phyloP scores from a whole-genome alignment of 2,888 invertebrate species.

The Erebia palarica region DNA sequence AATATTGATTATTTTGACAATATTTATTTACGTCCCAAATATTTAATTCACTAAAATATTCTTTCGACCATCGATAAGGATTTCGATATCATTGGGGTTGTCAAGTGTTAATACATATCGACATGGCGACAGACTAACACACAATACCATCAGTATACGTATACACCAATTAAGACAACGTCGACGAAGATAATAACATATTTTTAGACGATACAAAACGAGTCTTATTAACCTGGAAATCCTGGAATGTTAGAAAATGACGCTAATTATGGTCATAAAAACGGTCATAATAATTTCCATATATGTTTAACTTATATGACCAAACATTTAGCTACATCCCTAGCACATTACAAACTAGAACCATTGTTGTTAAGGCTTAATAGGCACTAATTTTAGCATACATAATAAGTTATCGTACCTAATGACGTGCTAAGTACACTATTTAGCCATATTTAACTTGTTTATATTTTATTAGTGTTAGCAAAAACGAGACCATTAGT shows the following conservation, averaged over 20 bases:
- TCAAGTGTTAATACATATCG: background rate
- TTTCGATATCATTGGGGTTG: too few species aligned
- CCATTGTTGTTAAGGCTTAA: background rate
- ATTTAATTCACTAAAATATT: constrained; percentile 8
- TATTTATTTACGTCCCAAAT: constrained; percentile 21
- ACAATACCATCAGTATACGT: background rate
- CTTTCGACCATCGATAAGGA: background rate
- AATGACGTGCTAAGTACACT: constrained; percentile 10
- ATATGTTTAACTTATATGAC: background rate
- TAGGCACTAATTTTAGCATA: constrained; percentile 17
- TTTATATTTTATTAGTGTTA: background rate
- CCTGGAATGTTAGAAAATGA: background rate
- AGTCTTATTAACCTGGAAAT: background rate
- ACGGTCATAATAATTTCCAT: background rate
- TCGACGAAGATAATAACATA: background rate
- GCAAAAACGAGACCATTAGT: background rate
- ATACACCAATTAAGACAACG: background rate
- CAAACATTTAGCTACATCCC: background rate
- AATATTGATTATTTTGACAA: constrained; percentile 38
- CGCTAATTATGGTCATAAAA: background rate
- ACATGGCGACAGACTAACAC: background rate
- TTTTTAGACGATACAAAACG: background rate
- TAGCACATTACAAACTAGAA: constrained; percentile 1
- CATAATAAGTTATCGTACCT: background rate
- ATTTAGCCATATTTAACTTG: constrained; percentile 7